phyloP scores from a whole-genome alignment of 2,113 vertebrate genomes.

The Rhynchomys soricoides region DNA sequence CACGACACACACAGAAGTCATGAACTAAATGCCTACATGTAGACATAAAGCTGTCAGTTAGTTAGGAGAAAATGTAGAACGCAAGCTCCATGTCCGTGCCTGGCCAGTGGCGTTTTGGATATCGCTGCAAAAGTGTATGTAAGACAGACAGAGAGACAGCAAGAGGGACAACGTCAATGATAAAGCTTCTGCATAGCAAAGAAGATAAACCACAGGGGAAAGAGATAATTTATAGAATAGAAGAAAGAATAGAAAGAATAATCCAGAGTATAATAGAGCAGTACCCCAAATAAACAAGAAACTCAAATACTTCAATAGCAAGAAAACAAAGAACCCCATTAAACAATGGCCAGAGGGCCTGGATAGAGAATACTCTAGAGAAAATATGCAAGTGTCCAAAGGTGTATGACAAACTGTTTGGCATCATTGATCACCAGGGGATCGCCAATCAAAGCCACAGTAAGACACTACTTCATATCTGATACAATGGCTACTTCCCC shows the following conservation, averaged over 20 bases:
- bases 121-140: not conserved
- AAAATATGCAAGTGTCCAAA: not conserved
- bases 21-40: not conserved
- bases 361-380: not conserved
- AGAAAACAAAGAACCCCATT: not conserved
- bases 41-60: not conserved
- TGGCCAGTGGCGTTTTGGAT: not conserved
- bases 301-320: not conserved
- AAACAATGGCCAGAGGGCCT: not conserved
- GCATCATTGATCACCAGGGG: not conserved
- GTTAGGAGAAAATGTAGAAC: not conserved
- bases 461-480: not conserved
- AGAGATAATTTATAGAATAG: not conserved
- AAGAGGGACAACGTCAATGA: not conserved
- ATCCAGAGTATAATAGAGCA: not conserved
- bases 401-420: not conserved
- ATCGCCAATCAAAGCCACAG: not conserved
- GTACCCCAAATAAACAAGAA: not conserved
- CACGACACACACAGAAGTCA: not conserved
- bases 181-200: not conserved
- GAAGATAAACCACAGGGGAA: not conserved
- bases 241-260: not conserved
- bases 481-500: not conserved
- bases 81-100: not conserved
- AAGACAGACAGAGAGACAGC: not conserved